A percentile compares a stretch with the other conserved stretches of the same genome.
Evolutionary conservation across 2,888 invertebrate genomes (phyloP).

Genomic region (Brachypalpus laphriformis): DNA sequence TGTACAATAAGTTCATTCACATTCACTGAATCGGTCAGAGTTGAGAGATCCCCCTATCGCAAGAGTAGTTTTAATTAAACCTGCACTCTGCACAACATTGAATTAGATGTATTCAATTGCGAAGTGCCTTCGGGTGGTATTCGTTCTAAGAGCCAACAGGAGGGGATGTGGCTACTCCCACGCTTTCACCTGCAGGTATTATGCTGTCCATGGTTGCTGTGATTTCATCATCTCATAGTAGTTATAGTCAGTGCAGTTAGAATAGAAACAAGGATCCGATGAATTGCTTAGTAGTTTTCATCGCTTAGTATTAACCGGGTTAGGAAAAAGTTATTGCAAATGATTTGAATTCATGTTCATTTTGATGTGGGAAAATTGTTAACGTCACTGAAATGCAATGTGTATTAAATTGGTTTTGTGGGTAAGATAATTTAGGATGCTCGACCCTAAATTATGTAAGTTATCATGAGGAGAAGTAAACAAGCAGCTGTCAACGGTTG

Average conservation of each 20-base stretch:
- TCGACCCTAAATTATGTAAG: too few species aligned
- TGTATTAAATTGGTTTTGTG: too few species aligned
- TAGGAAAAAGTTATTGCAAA: too few species aligned
- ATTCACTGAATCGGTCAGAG: not conserved
- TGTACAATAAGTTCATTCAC: not conserved
- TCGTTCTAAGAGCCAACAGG: too few species aligned
- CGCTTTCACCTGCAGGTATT: not conserved
- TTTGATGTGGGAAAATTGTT: too few species aligned
- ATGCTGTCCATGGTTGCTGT: not conserved
- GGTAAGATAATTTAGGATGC: too few species aligned
- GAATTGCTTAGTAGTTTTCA: not conserved
- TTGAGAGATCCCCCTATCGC: not conserved
- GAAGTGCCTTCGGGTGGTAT: not conserved
- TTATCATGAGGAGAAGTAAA: too few species aligned
- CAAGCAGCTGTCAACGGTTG: too few species aligned
- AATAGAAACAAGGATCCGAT: not conserved
- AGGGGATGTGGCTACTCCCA: not conserved
- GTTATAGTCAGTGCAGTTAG: not conserved
- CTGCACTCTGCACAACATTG: not conserved
- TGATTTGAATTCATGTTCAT: too few species aligned
- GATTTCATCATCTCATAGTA: not conserved
- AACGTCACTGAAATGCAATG: too few species aligned
- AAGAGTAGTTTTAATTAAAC: constrained; percentile 1
- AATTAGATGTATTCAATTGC: not conserved
- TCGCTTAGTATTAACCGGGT: not conserved